These are phyloP conservation scores for Eucera pruinosa DNA, from an alignment of 2,888 invertebrate species.

Conservation along the genomic window DNA sequence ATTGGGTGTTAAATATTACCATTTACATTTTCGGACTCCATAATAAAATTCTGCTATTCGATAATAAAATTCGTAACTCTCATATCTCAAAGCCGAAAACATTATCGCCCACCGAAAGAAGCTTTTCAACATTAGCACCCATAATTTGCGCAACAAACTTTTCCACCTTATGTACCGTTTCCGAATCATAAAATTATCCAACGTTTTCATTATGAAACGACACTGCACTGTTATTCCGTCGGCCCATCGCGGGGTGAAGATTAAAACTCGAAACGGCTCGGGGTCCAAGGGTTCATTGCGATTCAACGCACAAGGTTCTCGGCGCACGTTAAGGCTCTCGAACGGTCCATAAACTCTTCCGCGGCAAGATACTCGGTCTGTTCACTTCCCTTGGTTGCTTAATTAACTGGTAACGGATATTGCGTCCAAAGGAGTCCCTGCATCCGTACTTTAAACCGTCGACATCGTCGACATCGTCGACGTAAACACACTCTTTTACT, in stretches of 20 bases:
- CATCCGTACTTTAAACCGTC: neutral
- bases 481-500: neutral
- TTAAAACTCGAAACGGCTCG: conserved; percentile 25
- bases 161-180: neutral
- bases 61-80: too few relatives aligned
- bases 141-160: neutral
- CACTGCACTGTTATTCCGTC: neutral
- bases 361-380: conserved; percentile 24
- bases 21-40: too few relatives aligned
- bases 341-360: conserved; percentile 43
- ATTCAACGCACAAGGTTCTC: conserved; percentile 30
- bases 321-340: conserved; percentile 16
- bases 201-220: neutral
- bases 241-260: neutral
- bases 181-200: neutral
- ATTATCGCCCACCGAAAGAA: neutral
- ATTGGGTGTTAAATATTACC: too few relatives aligned
- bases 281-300: conserved; percentile 28
- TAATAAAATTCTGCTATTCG: too few relatives aligned
- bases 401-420: conserved; percentile 44
- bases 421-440: conserved; percentile 12
- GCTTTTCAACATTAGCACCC: conserved; percentile 3
- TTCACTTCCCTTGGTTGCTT: conserved; percentile 18
- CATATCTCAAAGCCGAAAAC: neutral
- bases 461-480: conserved; percentile 12